Conservation (phyloP, 2,797 vertebrate genomes). For the Sciaenops ocellatus region DNA sequence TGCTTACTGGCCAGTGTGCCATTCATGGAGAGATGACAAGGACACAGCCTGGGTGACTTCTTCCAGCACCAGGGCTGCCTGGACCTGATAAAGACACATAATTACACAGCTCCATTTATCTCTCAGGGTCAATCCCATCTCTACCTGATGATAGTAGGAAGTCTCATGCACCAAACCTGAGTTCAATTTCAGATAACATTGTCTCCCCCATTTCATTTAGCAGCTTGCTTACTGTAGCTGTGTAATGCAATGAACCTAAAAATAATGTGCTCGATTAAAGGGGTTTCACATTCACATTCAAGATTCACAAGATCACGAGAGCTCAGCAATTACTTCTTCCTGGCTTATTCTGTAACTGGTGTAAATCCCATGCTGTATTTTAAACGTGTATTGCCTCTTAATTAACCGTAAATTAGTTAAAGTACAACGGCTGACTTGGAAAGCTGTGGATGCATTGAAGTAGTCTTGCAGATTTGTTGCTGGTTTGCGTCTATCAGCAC, state of each 20-base stretch:
- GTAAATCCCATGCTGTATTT: conserved; percentile 14
- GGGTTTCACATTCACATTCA: conserved; percentile 36
- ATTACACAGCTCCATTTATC: conserved; percentile 85
- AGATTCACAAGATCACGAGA: conserved; percentile 30
- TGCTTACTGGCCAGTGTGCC: conserved; percentile 53
- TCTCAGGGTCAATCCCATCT: conserved; percentile 79
- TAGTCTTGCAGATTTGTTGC: neutral
- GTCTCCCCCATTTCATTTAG: conserved; percentile 74
- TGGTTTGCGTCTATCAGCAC: neutral
- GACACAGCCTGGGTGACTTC: conserved; percentile 76
- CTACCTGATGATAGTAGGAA: conserved; percentile 70
- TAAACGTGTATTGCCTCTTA: neutral
- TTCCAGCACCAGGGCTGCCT: conserved; percentile 70
- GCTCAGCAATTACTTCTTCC: conserved; percentile 21
- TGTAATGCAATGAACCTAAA: conserved; percentile 54
- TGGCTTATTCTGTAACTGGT: conserved; percentile 5
- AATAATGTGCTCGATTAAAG: conserved; percentile 57
- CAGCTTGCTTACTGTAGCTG: conserved; percentile 52
- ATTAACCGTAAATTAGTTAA: no score
- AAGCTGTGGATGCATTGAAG: neutral
- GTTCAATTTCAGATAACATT: conserved; percentile 87
- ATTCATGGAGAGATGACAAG: conserved; percentile 79
- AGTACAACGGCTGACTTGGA: no score
- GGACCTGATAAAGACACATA: conserved; percentile 85
- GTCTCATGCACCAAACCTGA: conserved; percentile 60